phyloP scores from a whole-genome alignment of 2,113 vertebrate species.

The Chionodraco myersi region DNA sequence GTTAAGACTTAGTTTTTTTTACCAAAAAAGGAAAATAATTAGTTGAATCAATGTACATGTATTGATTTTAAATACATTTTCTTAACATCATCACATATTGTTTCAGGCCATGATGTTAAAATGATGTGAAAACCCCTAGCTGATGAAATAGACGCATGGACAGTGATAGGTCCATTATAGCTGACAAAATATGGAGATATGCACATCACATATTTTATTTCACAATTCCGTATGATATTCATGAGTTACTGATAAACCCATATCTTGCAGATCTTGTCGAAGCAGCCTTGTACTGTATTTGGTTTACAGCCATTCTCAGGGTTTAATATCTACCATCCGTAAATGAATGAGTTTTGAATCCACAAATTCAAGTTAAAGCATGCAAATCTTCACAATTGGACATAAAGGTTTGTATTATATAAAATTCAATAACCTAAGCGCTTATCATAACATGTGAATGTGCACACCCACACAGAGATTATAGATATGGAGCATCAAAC shows the following conservation, averaged over 20 bases:
- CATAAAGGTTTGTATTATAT: conserved; percentile 5
- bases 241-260: neutral
- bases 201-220: neutral
- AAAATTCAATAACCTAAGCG: conserved; percentile 24
- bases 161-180: neutral
- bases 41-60: no score
- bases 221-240: neutral
- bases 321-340: neutral
- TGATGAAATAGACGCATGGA: neutral
- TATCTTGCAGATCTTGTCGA: neutral
- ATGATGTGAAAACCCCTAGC: neutral
- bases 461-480: conserved; percentile 28
- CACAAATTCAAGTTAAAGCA: conserved; percentile 20
- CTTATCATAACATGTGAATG: conserved; percentile 36
- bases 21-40: no score
- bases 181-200: neutral
- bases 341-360: neutral
- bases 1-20: no score
- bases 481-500: conserved; percentile 35
- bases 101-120: no score
- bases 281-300: neutral
- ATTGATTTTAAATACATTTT: no score
- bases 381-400: conserved; percentile 12
- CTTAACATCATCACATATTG: no score
- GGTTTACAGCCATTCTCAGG: neutral